Base-by-base conservation (phyloP, 2,797 vertebrate genomes). In the Myotis planiceps region DNA sequence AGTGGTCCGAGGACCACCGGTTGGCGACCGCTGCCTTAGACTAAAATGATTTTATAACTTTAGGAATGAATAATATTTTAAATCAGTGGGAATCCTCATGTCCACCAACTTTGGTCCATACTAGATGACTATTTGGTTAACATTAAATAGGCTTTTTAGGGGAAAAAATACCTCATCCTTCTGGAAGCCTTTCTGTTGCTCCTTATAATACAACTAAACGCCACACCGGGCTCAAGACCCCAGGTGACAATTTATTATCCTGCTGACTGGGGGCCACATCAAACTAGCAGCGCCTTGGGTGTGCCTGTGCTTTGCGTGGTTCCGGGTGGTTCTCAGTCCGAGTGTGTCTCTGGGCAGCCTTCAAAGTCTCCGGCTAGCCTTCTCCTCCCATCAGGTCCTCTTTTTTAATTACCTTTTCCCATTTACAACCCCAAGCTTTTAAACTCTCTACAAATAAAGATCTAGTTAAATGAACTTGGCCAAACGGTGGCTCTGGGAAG, bases 61-160 rank as follows among this genome's bases (percentile, higher is more conserved):
- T 68, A 63, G 29, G 9, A 63, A 60, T 55, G 51, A 96, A 79
- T 85, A 74, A 83, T 53, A 37, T 93, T 84, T 89, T 34, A 80
- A 94, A 60, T 93, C 79, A 34, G 25, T 53, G 23, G 5, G 19
- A 81, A 9, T 90, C 65, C 53, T 51, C 25, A 78, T 9, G 49
- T 34, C 53, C 34, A n/a, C 42, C 76, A 29, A 74, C 25, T 83
- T 66, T 74, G n/a, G 5, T 78, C 60, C 78, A 10, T 37, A 25
- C 58, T 58, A 32, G 37, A 42, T 79, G 47, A 23, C 34, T 23
- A 6, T n/a, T 27, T 88, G 66, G 37, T 91, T 86, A 47, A 71
- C 39, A 71, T 84, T 76, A 84, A 53, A 55, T 58, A 53, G 6
- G 27, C 39, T 92, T 66, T 96, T 42, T 15, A 63, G 37, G 25